A percentile compares a stretch with the other conserved stretches of the same genome.
Conservation (phyloP, 2,888 invertebrate species). For the Schizotus pectinicornis region DNA sequence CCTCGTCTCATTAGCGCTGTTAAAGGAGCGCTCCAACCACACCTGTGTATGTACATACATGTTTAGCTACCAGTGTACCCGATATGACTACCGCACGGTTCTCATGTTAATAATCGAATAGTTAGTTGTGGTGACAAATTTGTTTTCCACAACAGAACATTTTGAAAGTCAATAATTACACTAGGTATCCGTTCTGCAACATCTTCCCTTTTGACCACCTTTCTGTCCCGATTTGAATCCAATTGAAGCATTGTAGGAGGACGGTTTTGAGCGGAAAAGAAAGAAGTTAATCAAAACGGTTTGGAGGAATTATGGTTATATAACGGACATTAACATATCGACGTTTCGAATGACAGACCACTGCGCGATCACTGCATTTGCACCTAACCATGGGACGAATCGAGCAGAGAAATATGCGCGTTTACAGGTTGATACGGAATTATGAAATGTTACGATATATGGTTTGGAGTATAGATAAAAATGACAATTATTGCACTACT, state of each 20-base stretch:
- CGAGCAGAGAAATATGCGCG: neutral
- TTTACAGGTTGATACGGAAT: conserved; percentile 29
- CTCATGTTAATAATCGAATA: conserved; percentile 29
- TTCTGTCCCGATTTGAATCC: no score
- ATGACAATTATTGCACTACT: conserved; percentile 33
- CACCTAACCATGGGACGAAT: neutral
- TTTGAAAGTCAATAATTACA: no score
- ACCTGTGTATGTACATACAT: conserved; percentile 32
- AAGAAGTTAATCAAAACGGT: no score
- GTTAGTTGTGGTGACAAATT: conserved; percentile 19
- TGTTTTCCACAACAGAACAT: conserved; percentile 16
- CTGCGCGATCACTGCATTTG: neutral
- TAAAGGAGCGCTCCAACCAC: conserved; percentile 32
- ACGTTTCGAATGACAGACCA: no score
- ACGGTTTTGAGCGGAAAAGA: no score
- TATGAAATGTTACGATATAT: conserved; percentile 29
- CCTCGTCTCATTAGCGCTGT: conserved; percentile 8
- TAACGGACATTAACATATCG: no score
- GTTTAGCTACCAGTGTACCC: conserved; percentile 27
- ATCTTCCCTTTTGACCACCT: no score
- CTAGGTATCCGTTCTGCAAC: no score
- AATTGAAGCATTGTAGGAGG: no score
- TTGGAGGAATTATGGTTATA: no score
- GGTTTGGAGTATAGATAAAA: conserved; percentile 32
- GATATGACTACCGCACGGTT: conserved; percentile 23